A percentile compares a stretch with the other conserved stretches of the same genome.
These are phyloP conservation scores for Sphaeramia orbicularis DNA, from an alignment of 2,797 vertebrate genomes.

Conservation along the genomic window DNA sequence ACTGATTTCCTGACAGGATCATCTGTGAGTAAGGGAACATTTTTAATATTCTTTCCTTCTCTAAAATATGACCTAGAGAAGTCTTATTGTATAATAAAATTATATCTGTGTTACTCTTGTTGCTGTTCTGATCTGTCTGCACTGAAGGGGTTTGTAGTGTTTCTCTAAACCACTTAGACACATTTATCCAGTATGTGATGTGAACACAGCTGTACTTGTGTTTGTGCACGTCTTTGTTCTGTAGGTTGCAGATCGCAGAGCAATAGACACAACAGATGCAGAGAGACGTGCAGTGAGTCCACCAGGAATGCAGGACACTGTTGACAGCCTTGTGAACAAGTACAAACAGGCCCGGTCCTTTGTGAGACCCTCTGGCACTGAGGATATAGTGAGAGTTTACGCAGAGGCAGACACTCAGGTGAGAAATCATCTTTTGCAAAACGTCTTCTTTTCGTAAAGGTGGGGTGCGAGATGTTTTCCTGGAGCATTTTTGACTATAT, in stretches of 20 bases:
- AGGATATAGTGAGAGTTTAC: constrained; percentile 94
- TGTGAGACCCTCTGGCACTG: constrained; percentile 95
- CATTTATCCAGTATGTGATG: too few relatives aligned
- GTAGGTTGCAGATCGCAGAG: constrained; percentile 91
- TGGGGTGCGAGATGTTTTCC: not conserved
- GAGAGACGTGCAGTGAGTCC: constrained; percentile 89
- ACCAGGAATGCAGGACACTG: constrained; percentile 89
- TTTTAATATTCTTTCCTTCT: too few relatives aligned
- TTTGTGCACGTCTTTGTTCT: constrained; percentile 3
- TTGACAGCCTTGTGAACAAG: constrained; percentile 88
- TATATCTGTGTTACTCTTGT: too few relatives aligned
- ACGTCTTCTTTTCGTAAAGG: not conserved
- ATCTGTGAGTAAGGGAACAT: too few relatives aligned
- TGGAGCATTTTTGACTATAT: too few relatives aligned
- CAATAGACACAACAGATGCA: constrained; percentile 92
- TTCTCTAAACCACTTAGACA: too few relatives aligned
- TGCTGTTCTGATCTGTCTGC: too few relatives aligned
- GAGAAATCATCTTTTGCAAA: constrained; percentile 36
- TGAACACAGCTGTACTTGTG: not conserved
- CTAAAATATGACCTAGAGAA: too few relatives aligned
- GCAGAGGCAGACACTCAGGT: constrained; percentile 96
- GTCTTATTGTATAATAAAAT: too few relatives aligned
- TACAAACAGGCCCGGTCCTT: constrained; percentile 89
- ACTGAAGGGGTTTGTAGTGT: too few relatives aligned
- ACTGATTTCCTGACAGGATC: too few relatives aligned